Evolutionary conservation across 1,140 invertebrate species (phyloP), one percentile per base, ranked within the genome.

Genomic region (Lepidotrigona ventralis): DNA sequence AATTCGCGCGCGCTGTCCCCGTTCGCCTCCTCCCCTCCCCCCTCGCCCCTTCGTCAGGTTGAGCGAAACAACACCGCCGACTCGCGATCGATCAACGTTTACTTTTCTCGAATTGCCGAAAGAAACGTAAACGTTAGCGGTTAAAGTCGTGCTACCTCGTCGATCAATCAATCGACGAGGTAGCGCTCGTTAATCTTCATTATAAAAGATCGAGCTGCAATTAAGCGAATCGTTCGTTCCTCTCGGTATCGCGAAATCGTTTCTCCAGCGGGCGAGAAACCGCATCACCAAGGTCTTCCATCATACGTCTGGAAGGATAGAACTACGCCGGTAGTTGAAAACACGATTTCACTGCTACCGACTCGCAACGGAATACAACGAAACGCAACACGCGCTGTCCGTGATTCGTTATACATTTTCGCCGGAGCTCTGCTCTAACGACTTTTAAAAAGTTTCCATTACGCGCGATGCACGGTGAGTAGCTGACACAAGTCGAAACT

Each of bases 101-200:
- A 12, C 58, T 76, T 77, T 51, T 46, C 39, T 26, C 39, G 56
- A 60, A 60, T 46, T 60, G 3, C 33, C 12, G 23, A 46, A 46
- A n/a, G 33, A 39, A n/a, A 63, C 33, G 9, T 39, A 51, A 77
- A 68, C 51, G 39, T 46, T 46, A 8, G 54, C 63, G 51, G 84
- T 86, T 56, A 66, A 72, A 54, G 51, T 46, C 19, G 54, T 8
- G 8, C 39, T 29, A 77, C n/a, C 58, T 79, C 51, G 33, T 78
- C 77, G 81, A 86, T 86, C 85, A 68, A 76, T 84, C 73, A 60
- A 56, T 66, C 54, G 71, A 68, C 46, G 58, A 2, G n/a, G n/a
- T n/a, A 8, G n/a, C 72, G 33, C 63, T 78, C 85, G 66, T 87
- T 87, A 86, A 87, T 87, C 85, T 86, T 86, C 72, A 81, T 87